Conservation (phyloP, 2,888 invertebrate genomes). For the Hetaerina titia region DNA sequence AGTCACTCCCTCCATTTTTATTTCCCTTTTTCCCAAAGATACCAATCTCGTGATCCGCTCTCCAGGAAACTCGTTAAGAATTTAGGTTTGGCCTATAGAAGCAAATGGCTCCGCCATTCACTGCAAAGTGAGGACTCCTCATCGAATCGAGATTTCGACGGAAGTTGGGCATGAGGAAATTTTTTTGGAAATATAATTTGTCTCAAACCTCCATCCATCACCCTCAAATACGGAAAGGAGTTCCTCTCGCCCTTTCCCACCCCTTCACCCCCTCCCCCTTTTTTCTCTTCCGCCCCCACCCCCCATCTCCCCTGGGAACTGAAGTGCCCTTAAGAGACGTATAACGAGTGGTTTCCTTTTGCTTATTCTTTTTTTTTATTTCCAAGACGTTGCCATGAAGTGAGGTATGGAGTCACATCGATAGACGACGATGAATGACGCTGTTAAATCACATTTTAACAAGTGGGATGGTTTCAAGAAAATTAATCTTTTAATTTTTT, state of each 20-base stretch:
- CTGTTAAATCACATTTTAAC: constrained; percentile 22
- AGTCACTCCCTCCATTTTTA: not conserved
- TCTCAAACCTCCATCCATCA: not conserved
- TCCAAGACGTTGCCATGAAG: not conserved
- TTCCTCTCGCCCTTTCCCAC: not conserved
- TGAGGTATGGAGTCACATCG: not conserved
- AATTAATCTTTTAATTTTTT: not conserved
- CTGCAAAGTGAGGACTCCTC: constrained; percentile 50
- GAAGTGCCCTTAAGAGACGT: not conserved
- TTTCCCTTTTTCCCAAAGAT: constrained; percentile 38
- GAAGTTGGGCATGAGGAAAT: not conserved
- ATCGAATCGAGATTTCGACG: constrained; percentile 39
- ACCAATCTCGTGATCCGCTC: constrained; percentile 57
- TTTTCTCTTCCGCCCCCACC: not conserved
- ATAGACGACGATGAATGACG: not conserved
- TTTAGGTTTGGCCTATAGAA: constrained; percentile 36
- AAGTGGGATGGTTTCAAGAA: not conserved
- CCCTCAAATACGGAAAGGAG: not conserved
- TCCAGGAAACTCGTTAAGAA: constrained; percentile 66
- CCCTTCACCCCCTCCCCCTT: not conserved
- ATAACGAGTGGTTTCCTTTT: constrained; percentile 32
- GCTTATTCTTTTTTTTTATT: not conserved
- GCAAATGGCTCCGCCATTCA: constrained; percentile 58
- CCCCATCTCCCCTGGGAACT: not conserved
- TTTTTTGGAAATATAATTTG: constrained; percentile 27